phyloP scores from a whole-genome alignment of 2,888 invertebrate species.

The Oegoconia quadripuncta region DNA sequence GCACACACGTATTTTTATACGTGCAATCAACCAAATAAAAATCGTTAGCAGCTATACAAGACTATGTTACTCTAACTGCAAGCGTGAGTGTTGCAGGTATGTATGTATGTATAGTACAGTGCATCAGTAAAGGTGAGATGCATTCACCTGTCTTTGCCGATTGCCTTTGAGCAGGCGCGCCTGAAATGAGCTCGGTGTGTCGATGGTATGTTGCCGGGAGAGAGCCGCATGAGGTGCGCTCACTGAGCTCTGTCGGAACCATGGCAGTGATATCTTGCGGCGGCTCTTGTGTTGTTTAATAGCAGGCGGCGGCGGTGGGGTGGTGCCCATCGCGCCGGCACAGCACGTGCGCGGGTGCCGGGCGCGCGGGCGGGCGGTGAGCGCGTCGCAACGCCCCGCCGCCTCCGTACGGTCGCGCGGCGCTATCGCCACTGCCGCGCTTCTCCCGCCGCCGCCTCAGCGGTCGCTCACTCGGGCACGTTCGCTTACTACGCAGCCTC shows the following conservation, averaged over 20 bases:
- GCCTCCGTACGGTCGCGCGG: constrained; percentile 51
- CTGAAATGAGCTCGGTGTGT: constrained; percentile 92
- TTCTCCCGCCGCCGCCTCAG: constrained; percentile 34
- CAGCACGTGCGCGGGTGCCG: constrained; percentile 37
- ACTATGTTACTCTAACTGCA: background rate
- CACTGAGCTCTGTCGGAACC: constrained; percentile 92
- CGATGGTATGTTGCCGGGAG: constrained; percentile 93
- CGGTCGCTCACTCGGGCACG: constrained; percentile 33
- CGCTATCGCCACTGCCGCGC: constrained; percentile 49
- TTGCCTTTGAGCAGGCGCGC: constrained; percentile 85
- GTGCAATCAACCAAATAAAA: no score
- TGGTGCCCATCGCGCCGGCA: constrained; percentile 53
- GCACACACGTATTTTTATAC: no score
- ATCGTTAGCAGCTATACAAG: constrained; percentile 10
- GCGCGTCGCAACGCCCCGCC: constrained; percentile 47
- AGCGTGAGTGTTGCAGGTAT: constrained; percentile 13
- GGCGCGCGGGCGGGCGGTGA: constrained; percentile 33
- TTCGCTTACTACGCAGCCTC: constrained; percentile 72
- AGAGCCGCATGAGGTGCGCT: constrained; percentile 85
- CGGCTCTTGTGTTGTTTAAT: constrained; percentile 83
- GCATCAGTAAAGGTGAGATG: constrained; percentile 24
- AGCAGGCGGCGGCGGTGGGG: constrained; percentile 33
- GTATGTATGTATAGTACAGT: constrained; percentile 5
- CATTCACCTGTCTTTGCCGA: constrained; percentile 76
- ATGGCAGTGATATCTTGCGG: constrained; percentile 92